These are phyloP conservation scores for Dysmachus trigonus DNA, from an alignment of 2,888 invertebrate species.

Conservation along the genomic window DNA sequence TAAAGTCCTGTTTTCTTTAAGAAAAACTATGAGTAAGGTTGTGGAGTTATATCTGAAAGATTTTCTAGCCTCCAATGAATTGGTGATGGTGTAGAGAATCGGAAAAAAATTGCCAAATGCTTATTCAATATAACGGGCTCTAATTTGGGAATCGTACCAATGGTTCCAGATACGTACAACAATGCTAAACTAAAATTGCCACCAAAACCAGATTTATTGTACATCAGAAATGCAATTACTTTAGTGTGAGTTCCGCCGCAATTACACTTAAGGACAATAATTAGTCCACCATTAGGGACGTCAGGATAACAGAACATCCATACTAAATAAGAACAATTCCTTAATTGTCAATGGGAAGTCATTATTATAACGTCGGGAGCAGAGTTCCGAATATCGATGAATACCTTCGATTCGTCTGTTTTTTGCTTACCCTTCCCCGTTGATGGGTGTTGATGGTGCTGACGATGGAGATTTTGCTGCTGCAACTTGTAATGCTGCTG, in stretches of 20 bases:
- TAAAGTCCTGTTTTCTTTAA: background rate
- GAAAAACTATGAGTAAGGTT: background rate
- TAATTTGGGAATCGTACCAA: background rate
- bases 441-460: conserved; percentile 8
- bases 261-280: background rate
- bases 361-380: conserved; percentile 90
- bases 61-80: background rate
- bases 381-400: conserved; percentile 86
- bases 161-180: conserved; percentile 29
- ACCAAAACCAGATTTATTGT: background rate
- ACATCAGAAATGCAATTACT: background rate
- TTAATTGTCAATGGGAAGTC: conserved; percentile 74
- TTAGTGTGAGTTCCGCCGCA: background rate
- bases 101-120: background rate
- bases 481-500: conserved; percentile 52
- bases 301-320: background rate
- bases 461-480: background rate
- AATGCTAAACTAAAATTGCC: conserved; percentile 1
- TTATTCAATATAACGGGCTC: background rate
- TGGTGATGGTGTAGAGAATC: background rate
- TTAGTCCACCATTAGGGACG: background rate
- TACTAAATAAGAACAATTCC: conserved; percentile 52
- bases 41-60: background rate
- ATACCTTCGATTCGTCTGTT: conserved; percentile 68
- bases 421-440: conserved; percentile 51